Base-by-base conservation (phyloP, 2,888 invertebrate genomes). In the Penaeus monodon region DNA sequence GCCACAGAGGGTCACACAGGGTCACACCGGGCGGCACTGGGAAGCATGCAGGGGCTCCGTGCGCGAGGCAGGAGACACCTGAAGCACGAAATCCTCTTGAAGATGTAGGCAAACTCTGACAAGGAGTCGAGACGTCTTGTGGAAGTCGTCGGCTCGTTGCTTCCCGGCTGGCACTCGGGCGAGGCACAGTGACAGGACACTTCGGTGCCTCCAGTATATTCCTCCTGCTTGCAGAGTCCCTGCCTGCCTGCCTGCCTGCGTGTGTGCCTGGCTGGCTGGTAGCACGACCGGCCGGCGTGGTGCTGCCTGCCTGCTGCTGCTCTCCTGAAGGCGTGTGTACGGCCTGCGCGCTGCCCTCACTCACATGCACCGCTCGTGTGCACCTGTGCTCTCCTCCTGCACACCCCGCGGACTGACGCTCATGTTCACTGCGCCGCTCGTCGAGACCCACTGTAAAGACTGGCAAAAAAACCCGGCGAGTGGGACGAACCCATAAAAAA, bases 401-500 rank as follows among this genome's bases (percentile, higher is more conserved):
- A 79, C 85, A 80, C 85, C 80, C 85, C 85, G 85, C 85, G 79
- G 85, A 85, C 85, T 85, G 85, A 85, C 85, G 85, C 85, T 85
- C 85, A 85, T 85, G 85, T 85, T 85, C 73, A 76, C 85, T 85
- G 85, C 85, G 85, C 85, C 85, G 85, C 85, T 85, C 85, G 79
- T 66, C 85, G 70, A 85, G 85, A 85, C 85, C 85, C 85, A 85
- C 85, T 85, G 85, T 85, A 85, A 85, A 85, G 85, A 85, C 85
- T 85, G 68, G 76, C 81, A 81, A 85, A 85, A 85, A 85, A 85
- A 85, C 85, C 66, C 84, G 74, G 85, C 81, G 85, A 85, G 85
- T 85, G 85, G 85, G 85, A 85, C 85, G 85, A 85, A 85, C 85
- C 81, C 85, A 85, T 85, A 85, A 85, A 85, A 85, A 85, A 85